Percentiles rank a stretch among this genome's conserved stretches.
Evolutionary conservation across 1,140 invertebrate species (phyloP).

Genomic region (Philopotamus ludificatus): DNA sequence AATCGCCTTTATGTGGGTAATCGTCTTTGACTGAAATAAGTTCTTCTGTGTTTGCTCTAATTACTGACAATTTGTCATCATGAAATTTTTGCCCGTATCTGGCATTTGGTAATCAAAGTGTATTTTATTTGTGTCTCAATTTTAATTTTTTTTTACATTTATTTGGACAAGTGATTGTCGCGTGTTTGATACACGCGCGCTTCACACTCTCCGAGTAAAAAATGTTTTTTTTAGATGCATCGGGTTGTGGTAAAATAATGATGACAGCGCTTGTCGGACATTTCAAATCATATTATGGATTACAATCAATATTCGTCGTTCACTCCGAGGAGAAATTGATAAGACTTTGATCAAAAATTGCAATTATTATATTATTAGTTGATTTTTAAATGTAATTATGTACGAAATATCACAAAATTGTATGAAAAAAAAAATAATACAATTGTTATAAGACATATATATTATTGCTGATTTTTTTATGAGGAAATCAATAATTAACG

Average conservation of each 20-base stretch:
- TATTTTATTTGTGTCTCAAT: no score
- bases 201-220: no score
- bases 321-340: neutral
- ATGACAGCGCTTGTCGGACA: neutral
- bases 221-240: no score
- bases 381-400: neutral
- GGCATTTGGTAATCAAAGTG: neutral
- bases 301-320: no score
- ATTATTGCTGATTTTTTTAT: no score
- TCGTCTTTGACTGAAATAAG: slow-evolving; percentile 10
- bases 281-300: no score
- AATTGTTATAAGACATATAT: no score
- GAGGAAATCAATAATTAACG: no score
- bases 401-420: neutral
- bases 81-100: neutral
- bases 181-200: no score
- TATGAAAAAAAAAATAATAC: neutral
- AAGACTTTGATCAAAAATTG: slow-evolving; percentile 10
- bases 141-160: no score
- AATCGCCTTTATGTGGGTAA: neutral
- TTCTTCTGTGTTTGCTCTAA: neutral
- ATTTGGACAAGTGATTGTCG: no score
- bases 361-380: neutral
- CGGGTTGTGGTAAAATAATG: no score
- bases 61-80: neutral